Evolutionary conservation across 92 coral and sea anemone genomes (phyloP).

Genomic region (Siderastrea siderea): DNA sequence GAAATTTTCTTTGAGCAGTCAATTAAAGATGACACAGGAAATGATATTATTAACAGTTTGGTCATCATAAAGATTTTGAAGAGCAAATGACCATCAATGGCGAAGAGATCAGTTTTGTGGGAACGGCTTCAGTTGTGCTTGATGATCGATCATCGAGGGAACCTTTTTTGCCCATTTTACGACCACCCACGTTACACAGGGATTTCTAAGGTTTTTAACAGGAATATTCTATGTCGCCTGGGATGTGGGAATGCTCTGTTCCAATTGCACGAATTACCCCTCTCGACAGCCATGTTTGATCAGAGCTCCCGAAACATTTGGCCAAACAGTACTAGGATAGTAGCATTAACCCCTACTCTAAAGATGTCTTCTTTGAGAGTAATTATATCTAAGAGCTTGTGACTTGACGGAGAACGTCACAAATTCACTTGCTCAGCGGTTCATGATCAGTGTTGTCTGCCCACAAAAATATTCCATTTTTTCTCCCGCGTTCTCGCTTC

Average conservation of each 20-base stretch:
- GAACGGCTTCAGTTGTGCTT: conserved; percentile 21
- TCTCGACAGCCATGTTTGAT: conserved; percentile 32
- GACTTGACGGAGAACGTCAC: background rate
- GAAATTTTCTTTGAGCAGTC: background rate
- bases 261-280: conserved; percentile 2
- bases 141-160: conserved; percentile 18
- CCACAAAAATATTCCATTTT: too few species aligned
- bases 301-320: conserved; percentile 24
- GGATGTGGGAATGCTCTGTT: conserved; percentile 19
- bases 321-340: conserved; percentile 10
- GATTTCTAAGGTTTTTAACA: conserved; percentile 36
- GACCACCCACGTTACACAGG: conserved; percentile 35
- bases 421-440: too few species aligned
- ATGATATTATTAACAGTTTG: conserved; percentile 11
- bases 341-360: conserved; percentile 22
- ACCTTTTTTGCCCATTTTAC: conserved; percentile 50
- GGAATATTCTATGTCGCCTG: conserved; percentile 30
- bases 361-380: conserved; percentile 27
- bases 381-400: conserved; percentile 41
- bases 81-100: conserved; percentile 9
- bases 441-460: too few species aligned
- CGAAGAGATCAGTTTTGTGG: background rate
- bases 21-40: background rate
- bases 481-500: too few species aligned
- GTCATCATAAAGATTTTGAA: conserved; percentile 30